Conservation (phyloP, 1,140 invertebrate genomes). For the Anastrepha ludens region DNA sequence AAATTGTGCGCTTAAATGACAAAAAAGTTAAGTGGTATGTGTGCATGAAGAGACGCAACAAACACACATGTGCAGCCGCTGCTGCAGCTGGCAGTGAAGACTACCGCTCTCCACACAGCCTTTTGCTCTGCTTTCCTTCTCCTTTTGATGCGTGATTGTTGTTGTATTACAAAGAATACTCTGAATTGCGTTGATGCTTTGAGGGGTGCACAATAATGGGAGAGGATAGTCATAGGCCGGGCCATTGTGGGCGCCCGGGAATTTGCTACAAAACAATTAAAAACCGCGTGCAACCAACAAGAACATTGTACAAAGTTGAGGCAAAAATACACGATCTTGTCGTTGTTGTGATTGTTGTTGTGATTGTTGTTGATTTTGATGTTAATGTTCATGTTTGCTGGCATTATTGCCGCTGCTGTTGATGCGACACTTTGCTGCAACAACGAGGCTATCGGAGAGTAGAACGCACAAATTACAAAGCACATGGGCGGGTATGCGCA, state of each 20-base stretch:
- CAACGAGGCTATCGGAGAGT: background rate
- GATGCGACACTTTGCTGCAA: background rate
- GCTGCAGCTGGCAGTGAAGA: background rate
- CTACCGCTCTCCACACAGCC: background rate
- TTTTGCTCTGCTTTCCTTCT: background rate
- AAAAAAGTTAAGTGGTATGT: background rate
- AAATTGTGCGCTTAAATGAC: conserved; percentile 13
- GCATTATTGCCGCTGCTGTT: background rate
- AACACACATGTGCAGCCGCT: background rate
- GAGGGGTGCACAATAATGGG: background rate
- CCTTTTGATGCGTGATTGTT: too few species aligned
- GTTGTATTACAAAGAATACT: background rate
- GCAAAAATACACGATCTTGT: background rate
- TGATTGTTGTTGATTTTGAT: background rate
- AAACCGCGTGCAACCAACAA: background rate
- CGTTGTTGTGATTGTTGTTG: conserved; percentile 12
- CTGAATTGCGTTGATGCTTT: background rate
- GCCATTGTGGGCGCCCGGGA: background rate
- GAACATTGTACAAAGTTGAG: background rate
- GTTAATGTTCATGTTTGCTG: background rate
- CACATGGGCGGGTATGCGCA: background rate
- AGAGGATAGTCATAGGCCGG: background rate
- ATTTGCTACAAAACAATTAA: background rate
- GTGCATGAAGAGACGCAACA: background rate
- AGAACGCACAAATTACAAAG: background rate